Evolutionary conservation across 2,113 vertebrate species (phyloP).

Genomic region (Nothobranchius furzeri): DNA sequence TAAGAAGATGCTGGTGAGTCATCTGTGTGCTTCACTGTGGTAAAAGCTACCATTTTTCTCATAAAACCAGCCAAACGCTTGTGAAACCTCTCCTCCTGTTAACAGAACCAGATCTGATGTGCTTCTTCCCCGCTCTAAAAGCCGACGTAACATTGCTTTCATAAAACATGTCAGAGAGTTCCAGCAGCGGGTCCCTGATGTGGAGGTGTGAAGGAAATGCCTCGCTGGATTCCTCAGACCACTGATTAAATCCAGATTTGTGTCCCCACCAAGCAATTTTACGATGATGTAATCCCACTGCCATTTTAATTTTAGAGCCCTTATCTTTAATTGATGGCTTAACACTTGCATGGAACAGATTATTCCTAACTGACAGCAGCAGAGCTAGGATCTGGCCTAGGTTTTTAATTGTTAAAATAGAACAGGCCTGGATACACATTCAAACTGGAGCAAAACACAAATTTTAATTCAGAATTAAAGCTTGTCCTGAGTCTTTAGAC

Average conservation of each 20-base stretch:
- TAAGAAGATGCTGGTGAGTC: constrained; percentile 23
- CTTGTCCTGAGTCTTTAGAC: too few species aligned
- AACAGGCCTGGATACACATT: constrained; percentile 60
- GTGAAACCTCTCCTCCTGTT: constrained; percentile 62
- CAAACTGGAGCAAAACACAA: constrained; percentile 50
- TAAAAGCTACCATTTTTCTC: constrained; percentile 46
- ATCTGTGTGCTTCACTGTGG: constrained; percentile 22
- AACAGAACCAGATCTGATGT: constrained; percentile 40
- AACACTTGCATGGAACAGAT: constrained; percentile 65
- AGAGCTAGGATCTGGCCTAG: constrained; percentile 39
- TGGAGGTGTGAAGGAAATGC: constrained; percentile 69
- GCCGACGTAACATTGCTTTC: constrained; percentile 55
- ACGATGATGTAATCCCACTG: constrained; percentile 57
- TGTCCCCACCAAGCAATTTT: constrained; percentile 58
- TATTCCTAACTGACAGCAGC: constrained; percentile 64
- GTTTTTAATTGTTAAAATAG: constrained; percentile 58
- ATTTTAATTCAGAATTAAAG: constrained; percentile 1
- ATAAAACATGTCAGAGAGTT: constrained; percentile 66
- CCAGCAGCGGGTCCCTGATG: constrained; percentile 46
- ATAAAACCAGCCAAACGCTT: constrained; percentile 21
- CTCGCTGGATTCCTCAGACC: constrained; percentile 56
- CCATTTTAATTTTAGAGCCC: constrained; percentile 61
- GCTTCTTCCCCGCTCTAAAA: constrained; percentile 48
- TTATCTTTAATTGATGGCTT: constrained; percentile 74
- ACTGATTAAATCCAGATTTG: constrained; percentile 71